Conservation (phyloP, 2,113 vertebrate species). For the Platysternon megacephalum region DNA sequence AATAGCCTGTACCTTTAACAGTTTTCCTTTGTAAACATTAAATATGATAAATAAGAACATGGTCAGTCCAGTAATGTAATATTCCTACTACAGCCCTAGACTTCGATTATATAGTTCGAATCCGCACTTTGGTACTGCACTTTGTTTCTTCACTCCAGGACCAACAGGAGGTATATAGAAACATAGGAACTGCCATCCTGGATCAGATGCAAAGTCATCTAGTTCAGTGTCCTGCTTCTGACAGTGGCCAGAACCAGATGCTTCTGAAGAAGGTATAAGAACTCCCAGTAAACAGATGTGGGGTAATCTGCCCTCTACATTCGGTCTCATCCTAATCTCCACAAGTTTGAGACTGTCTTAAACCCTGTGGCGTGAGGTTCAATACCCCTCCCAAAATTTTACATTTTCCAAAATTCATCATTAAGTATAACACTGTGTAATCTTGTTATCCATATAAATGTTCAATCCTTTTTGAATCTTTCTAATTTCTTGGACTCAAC, state of each 20-base stretch:
- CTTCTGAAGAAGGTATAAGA: not conserved
- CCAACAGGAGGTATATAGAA: not conserved
- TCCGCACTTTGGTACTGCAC: not conserved
- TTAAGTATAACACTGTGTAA: not conserved
- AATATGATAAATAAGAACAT: not conserved
- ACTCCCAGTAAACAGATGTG: not conserved
- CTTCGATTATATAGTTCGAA: not conserved
- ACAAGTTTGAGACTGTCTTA: not conserved
- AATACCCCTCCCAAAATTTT: not conserved
- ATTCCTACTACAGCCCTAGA: not conserved
- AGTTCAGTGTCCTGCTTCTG: not conserved
- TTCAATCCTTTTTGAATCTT: not conserved
- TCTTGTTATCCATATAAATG: not conserved
- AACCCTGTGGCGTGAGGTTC: not conserved
- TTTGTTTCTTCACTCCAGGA: not conserved
- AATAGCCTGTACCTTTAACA: not conserved
- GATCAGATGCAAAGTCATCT: not conserved
- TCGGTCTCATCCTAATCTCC: not conserved
- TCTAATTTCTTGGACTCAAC: conserved; percentile 10
- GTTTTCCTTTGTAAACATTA: not conserved
- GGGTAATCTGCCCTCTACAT: not conserved
- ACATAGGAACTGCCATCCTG: not conserved
- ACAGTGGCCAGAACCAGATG: not conserved
- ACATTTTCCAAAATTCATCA: not conserved
- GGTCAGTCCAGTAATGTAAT: not conserved